Conservation (phyloP, 35 echinoderm and acorn worm genomes). For the Apostichopus parvimensis region DNA sequence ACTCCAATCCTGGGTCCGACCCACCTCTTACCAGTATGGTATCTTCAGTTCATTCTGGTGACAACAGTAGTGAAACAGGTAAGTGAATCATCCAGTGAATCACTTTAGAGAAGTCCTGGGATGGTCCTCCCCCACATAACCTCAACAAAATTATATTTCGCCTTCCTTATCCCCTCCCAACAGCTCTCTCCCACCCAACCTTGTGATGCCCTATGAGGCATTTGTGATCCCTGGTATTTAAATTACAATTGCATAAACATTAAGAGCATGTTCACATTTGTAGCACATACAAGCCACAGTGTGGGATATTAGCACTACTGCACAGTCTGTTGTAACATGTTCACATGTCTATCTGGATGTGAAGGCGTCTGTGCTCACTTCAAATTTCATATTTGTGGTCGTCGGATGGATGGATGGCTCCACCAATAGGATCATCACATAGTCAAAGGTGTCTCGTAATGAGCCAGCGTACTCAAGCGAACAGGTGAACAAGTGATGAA, state of each 20-base stretch:
- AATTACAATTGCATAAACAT: no score
- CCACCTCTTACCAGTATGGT: constrained; percentile 76
- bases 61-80: constrained; percentile 98
- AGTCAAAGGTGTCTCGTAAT: no score
- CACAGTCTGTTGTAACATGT: no score
- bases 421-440: no score
- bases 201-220: no score
- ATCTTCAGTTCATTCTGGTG: constrained; percentile 79
- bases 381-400: no score
- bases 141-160: background rate
- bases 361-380: no score
- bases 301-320: no score
- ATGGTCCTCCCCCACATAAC: background rate
- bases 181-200: background rate
- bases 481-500: background rate
- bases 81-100: constrained; percentile 23
- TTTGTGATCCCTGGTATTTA: no score
- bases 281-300: background rate
- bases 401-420: no score
- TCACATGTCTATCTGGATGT: no score
- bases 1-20: constrained; percentile 88
- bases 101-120: no score
- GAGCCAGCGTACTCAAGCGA: background rate
- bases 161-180: background rate
- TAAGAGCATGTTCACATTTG: background rate